Base-by-base conservation (phyloP, 1,140 invertebrate species). In the Heliconius nattereri region DNA sequence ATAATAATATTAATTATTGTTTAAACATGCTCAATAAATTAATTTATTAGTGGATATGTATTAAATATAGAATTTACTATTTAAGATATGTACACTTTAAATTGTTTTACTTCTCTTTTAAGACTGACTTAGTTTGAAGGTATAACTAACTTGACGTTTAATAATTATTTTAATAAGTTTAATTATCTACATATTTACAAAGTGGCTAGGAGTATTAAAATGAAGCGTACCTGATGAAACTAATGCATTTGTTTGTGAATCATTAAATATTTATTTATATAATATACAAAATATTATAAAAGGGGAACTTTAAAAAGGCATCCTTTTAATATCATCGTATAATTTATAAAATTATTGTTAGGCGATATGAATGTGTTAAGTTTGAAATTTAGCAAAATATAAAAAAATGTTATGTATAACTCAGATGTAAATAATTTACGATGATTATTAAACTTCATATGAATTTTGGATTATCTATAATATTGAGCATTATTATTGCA, bases 401-500 rank as follows among this genome's bases (percentile, higher is more conserved):
- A 35, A 37, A 72, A 1, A 71, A 45, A 45, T 76, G 37, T 76
- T 32, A 49, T 16, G 7, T 66, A 66, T 66, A 66, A 66, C 60
- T n/a, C 60, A 13, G 60, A 66, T 66, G 52, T 78, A 75, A 54
- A 70, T 73, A 73, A 71, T 80, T 76, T 71, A 75, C 3, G 29
- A 71, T 75, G 45, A 79, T 45, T 79, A 74, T 26, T 70, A 37
- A 60, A 70, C 66, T 78, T 54, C 57, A 78, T 29, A 80, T 76
- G 71, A 76, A 76, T 79, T 73, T 75, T n/a, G 73, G 20, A 76
- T 80, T 71, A 76, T n/a, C 29, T 54, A 57, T 76, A 29, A 76
- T 60, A 57, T 29, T 57, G 66, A 76, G 37, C 60, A 76, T 76
- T 45, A 76, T 84, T 91, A 91, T 86, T 91, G 91, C 92, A 93